A percentile compares a stretch with the other conserved stretches of the same genome.
Conservation (phyloP, 2,113 vertebrate genomes). For the Bombycilla garrulus region DNA sequence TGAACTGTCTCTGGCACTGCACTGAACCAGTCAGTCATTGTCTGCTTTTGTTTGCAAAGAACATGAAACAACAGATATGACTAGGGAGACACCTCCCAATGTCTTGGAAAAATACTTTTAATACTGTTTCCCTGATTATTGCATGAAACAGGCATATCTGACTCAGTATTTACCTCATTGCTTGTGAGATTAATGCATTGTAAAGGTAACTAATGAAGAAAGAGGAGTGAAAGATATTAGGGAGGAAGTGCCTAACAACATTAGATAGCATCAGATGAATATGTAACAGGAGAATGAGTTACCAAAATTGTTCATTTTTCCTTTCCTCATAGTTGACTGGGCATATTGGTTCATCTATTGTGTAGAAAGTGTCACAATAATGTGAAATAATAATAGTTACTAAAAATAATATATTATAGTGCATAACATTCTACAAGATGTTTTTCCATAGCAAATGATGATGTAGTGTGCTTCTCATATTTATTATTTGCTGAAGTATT, state of each 20-base stretch:
- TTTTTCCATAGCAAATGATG: neutral
- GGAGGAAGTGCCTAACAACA: neutral
- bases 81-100: neutral
- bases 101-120: neutral
- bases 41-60: neutral
- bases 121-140: neutral
- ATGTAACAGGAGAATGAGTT: neutral
- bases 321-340: neutral
- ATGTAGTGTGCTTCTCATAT: neutral
- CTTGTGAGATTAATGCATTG: neutral
- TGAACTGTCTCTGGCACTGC: neutral
- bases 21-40: neutral
- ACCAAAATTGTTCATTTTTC: neutral
- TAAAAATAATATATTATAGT: neutral
- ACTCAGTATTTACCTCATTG: neutral
- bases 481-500: neutral
- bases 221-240: neutral
- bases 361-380: neutral
- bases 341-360: neutral
- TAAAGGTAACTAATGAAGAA: neutral
- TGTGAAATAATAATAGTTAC: neutral
- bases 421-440: neutral
- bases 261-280: neutral
- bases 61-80: neutral
- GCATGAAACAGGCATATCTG: neutral